Base-by-base conservation (phyloP, 1,140 invertebrate genomes). In the Sogatella furcifera region DNA sequence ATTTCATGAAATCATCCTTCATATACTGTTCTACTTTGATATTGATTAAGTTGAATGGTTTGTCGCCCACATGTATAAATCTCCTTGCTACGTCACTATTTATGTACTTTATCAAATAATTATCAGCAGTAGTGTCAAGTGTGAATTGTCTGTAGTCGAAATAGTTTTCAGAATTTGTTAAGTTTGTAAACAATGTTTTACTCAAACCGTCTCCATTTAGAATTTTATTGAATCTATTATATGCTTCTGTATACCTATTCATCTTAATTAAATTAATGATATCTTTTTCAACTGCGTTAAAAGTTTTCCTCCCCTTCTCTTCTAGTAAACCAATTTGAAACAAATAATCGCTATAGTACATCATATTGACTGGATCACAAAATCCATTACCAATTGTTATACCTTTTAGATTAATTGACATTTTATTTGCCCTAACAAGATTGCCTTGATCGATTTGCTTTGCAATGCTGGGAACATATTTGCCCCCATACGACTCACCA, bases 51-150 rank as follows among this genome's bases (percentile, higher is more conserved):
- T 69, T 52, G 28, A 64, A 65, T 0, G 84, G 77, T 17, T 79
- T 69, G 62, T 89, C 85, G 8, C 92, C 92, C 5, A 95, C 90
- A 72, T 96, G 91, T 53, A 95, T 85, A 1, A 85, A 81, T 61
- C 76, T 78, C 11, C 90, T 77, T 0, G 86, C 79, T 38, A 75
- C 73, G 19, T 79, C 71, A 13, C 71, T 74, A 59, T 87, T 80
- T 8, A 87, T 64, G 72, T 81, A 85, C 6, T 80, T 70, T 8
- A 76, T 71, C 67, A 84, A 68, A 54, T 61, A 43, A 9, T 59
- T 56, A 31, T 49, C 34, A 2, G 43, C 28, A 19, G 15, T 58
- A 19, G 42, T 10, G 13, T 62, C 57, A 10, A 2, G 5, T 15
- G 58, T 41, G 17, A 13, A 49, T 44, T 81, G 73, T 0, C 94